Evolutionary conservation across 2,113 vertebrate species (phyloP).

Genomic region (Epinephelus moara): DNA sequence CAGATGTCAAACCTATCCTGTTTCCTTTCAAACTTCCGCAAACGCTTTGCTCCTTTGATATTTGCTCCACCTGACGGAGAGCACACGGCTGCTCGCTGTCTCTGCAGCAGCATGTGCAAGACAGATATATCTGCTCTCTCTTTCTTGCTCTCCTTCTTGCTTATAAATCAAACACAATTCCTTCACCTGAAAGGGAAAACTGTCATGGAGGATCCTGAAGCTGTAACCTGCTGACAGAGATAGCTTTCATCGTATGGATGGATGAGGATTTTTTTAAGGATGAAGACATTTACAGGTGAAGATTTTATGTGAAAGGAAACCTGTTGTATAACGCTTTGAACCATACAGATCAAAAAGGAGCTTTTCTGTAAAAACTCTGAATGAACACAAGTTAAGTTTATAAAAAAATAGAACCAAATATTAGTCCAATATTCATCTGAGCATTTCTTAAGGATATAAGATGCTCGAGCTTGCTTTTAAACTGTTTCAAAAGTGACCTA

Average conservation of each 20-base stretch:
- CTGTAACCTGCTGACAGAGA: constrained; percentile 17
- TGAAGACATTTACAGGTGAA: constrained; percentile 19
- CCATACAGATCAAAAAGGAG: constrained; percentile 28
- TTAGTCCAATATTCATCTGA: neutral
- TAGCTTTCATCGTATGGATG: constrained; percentile 39
- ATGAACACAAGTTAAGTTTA: neutral
- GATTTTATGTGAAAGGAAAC: constrained; percentile 20
- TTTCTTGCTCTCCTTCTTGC: neutral
- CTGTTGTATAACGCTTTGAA: neutral
- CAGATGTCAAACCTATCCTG: constrained; percentile 8
- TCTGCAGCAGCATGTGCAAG: constrained; percentile 15
- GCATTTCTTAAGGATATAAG: neutral
- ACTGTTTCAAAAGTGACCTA: constrained; percentile 43
- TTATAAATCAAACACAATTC: constrained; percentile 37
- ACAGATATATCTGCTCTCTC: neutral
- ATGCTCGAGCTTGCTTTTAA: neutral
- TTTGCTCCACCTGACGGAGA: constrained; percentile 28
- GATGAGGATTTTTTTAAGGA: constrained; percentile 16
- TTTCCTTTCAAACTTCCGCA: constrained; percentile 30
- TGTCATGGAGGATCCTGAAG: constrained; percentile 30
- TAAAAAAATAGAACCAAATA: neutral
- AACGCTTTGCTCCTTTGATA: constrained; percentile 36
- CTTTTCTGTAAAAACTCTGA: neutral
- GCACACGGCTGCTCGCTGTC: constrained; percentile 7
- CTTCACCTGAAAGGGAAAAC: constrained; percentile 25